phyloP scores from a whole-genome alignment of 1,140 invertebrate genomes.

The Venustaconcha ellipsiformis region DNA sequence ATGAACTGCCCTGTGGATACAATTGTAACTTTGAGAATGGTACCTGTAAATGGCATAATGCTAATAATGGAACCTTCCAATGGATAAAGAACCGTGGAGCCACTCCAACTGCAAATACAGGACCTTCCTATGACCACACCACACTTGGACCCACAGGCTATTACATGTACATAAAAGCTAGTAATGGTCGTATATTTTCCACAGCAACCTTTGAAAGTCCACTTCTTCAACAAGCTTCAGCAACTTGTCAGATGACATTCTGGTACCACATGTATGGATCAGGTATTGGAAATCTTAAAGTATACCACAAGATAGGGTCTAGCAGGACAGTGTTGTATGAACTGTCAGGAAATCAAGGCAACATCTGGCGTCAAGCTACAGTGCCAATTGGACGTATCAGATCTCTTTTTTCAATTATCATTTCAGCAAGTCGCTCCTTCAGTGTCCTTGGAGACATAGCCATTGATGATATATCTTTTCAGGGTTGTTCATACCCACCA shows the following conservation, averaged over 20 bases:
- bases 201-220: conserved; percentile 41
- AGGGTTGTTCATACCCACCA: conserved; percentile 46
- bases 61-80: conserved; percentile 25
- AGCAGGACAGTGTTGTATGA: conserved; percentile 39
- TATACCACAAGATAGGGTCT: conserved; percentile 35
- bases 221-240: conserved; percentile 44
- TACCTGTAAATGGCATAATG: conserved; percentile 48
- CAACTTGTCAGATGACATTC: conserved; percentile 70
- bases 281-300: conserved; percentile 51
- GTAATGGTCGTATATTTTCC: conserved; percentile 29
- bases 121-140: conserved; percentile 53
- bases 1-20: conserved; percentile 58
- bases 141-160: conserved; percentile 61
- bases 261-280: conserved; percentile 84
- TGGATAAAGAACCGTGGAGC: conserved; percentile 40
- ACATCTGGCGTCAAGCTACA: conserved; percentile 46
- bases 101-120: conserved; percentile 32
- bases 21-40: conserved; percentile 56
- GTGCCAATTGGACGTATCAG: conserved; percentile 41
- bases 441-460: conserved; percentile 78
- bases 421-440: conserved; percentile 34
- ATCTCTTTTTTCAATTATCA: conserved; percentile 33
- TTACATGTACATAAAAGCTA: conserved; percentile 80
- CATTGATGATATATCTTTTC: conserved; percentile 77
- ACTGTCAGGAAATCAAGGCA: conserved; percentile 44